Conservation (phyloP, 37 sponge, comb jelly and placozoan genomes). For the Bolinopsis microptera region DNA sequence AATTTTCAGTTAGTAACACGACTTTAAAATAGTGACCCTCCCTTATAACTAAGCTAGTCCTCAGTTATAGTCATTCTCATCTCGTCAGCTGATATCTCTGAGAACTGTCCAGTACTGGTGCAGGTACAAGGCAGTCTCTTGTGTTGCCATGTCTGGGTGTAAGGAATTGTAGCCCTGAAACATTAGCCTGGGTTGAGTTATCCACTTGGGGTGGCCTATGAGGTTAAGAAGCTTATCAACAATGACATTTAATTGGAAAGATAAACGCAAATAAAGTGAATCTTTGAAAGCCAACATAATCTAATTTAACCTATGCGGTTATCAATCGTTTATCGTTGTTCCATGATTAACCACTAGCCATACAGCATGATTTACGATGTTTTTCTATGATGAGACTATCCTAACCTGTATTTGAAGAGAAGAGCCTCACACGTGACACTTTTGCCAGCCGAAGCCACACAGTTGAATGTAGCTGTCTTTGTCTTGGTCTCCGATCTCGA, state of each 20-base stretch:
- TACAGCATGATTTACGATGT: too few relatives aligned
- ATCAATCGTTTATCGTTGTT: too few relatives aligned
- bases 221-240: too few relatives aligned
- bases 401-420: conserved; percentile 25
- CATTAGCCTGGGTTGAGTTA: too few relatives aligned
- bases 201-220: too few relatives aligned
- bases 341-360: too few relatives aligned
- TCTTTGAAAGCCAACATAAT: too few relatives aligned
- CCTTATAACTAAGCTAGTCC: background rate
- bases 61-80: background rate
- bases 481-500: background rate
- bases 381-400: background rate
- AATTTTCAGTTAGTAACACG: too few relatives aligned
- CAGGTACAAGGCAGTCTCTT: background rate
- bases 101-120: background rate
- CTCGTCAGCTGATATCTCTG: background rate
- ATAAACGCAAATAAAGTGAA: too few relatives aligned
- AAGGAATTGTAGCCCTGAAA: background rate
- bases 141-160: background rate
- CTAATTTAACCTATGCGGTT: too few relatives aligned
- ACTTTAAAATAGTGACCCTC: too few relatives aligned
- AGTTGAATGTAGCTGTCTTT: background rate
- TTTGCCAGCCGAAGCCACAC: background rate
- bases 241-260: too few relatives aligned
- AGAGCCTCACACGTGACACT: background rate